Evolutionary conservation across 1,140 invertebrate species (phyloP), one percentile per base, ranked within the genome.

Genomic region (Melitaea cinxia): DNA sequence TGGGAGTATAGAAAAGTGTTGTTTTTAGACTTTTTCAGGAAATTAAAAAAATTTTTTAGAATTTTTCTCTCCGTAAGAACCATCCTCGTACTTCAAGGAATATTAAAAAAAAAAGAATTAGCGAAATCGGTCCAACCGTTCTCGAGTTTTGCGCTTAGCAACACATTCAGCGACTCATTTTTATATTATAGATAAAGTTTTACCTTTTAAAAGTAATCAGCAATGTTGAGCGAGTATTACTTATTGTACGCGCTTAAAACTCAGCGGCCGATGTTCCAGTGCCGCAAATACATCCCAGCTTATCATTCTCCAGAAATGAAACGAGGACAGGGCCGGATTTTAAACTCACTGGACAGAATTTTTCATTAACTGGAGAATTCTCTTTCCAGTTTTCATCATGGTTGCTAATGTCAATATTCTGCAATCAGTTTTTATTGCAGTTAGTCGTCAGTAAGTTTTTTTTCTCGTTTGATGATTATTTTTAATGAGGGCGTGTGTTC

Each of bases 261-360:
- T 64, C 50, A 24, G 45, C 45, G 45, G 54, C 10, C 62, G 54
- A 73, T 69, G 75, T 70, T 83, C 74, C 78, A 85, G 77, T 28
- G 69, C 50, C 53, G 52, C 75, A 78, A 84, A 85, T 85, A 82
- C 82, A 85, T 72, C 71, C 35, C 72, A 57, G 73, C 74, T 82
- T 87, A 89, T 89, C 79, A 82, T 85, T 84, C 76, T 85, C 86
- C 86, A 87, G 80, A 82, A 82, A 81, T 78, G 78, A 73, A 77
- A 62, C 58, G 9, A 2, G 9, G 4, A 69, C 84, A 85, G 84
- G 73, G 73, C 37, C 83, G 84, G 54, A 85, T 49, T 83, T 58
- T 4, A n/a, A n/a, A n/a, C n/a, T n/a, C n/a, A n/a, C n/a, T n/a
- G n/a, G n/a, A n/a, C n/a, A n/a, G 15, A 1, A 0, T 10, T 6